Evolutionary conservation across 2,113 vertebrate species (phyloP).

Genomic region (Puntigrus tetrazona): DNA sequence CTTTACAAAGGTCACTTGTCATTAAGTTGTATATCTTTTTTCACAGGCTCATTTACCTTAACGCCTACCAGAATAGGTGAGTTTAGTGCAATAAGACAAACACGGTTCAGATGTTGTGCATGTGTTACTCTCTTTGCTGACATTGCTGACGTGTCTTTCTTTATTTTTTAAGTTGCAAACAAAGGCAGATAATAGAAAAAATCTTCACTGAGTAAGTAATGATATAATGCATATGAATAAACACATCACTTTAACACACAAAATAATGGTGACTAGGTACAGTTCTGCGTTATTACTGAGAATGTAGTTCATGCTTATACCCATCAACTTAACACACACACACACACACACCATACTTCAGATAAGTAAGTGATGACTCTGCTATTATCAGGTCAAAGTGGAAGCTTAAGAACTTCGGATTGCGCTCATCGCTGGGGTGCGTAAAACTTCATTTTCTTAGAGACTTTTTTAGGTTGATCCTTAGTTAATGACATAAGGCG

Average conservation of each 20-base stretch:
- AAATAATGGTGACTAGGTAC: background rate
- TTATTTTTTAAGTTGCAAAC: background rate
- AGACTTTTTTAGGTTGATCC: background rate
- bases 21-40: background rate
- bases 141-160: background rate
- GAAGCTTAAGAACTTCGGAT: background rate
- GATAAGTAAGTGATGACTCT: background rate
- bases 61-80: background rate
- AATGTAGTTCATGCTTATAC: background rate
- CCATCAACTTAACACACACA: background rate
- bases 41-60: conserved; percentile 5
- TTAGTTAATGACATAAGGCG: background rate
- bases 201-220: background rate
- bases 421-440: background rate
- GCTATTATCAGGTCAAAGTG: background rate
- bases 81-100: background rate
- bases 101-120: background rate
- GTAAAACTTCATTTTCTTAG: background rate
- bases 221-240: background rate
- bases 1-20: background rate
- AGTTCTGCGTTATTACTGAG: no score
- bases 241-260: background rate
- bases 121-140: background rate
- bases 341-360: background rate
- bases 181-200: background rate